These are phyloP conservation scores for Drosophila buzzatii DNA, from an alignment of 2,888 invertebrate genomes.

Conservation along the genomic window DNA sequence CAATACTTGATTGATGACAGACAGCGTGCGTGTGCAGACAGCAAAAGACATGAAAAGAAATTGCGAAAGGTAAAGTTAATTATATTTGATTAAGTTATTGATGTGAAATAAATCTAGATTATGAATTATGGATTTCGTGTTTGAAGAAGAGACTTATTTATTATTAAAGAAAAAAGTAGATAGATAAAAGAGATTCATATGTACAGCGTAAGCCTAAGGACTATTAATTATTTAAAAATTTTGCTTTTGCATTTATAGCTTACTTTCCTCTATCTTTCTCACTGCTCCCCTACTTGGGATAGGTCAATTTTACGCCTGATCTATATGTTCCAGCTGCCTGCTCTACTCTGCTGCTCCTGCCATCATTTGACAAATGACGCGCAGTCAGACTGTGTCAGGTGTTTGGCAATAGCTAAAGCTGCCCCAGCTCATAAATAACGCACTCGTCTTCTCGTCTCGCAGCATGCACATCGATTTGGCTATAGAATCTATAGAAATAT, in stretches of 20 bases:
- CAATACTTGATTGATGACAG: conserved; percentile 21
- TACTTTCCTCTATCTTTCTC: neutral
- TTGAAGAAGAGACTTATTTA: neutral
- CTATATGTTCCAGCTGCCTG: neutral
- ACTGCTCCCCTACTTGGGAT: conserved; percentile 8
- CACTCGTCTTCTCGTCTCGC: conserved; percentile 19
- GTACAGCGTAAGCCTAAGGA: too few relatives aligned
- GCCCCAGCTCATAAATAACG: conserved; percentile 50
- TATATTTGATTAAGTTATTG: neutral
- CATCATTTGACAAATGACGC: conserved; percentile 24
- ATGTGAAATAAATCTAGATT: neutral
- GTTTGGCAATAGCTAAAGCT: conserved; percentile 47
- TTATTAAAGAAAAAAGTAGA: neutral
- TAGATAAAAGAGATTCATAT: neutral
- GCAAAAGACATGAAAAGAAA: neutral
- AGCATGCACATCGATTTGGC: conserved; percentile 42
- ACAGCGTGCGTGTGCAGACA: conserved; percentile 6
- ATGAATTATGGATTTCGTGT: neutral
- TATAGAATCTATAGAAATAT: conserved; percentile 6
- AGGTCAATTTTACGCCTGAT: conserved; percentile 11
- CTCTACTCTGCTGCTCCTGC: neutral
- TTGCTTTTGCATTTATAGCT: neutral
- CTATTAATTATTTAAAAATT: neutral
- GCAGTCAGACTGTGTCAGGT: conserved; percentile 48
- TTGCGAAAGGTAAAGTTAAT: conserved; percentile 1